These are phyloP conservation scores for Paguma larvata DNA, from an alignment of 2,797 vertebrate genomes.

Conservation along the genomic window DNA sequence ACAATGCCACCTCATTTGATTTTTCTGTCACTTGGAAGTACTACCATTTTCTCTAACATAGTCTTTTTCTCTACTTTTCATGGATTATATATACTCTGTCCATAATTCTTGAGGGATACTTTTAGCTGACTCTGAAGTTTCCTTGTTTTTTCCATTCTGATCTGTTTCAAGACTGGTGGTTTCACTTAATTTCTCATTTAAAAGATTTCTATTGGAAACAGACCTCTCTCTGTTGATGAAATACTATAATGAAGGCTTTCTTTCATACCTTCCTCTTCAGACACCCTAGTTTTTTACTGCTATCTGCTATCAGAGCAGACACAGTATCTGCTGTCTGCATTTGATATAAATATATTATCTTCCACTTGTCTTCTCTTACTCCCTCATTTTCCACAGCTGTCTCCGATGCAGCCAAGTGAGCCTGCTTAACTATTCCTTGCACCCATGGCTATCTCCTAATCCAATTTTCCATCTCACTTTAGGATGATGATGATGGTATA, in stretches of 20 bases:
- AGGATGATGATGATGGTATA: not conserved
- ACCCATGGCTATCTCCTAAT: not conserved
- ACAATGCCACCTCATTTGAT: not conserved
- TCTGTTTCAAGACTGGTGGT: not conserved
- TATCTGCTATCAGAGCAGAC: constrained; percentile 35
- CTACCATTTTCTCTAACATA: not conserved
- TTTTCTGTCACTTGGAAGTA: not conserved
- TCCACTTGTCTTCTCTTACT: constrained; percentile 60
- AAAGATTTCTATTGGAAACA: constrained; percentile 17
- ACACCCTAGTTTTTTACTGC: constrained; percentile 35
- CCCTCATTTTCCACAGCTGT: constrained; percentile 56
- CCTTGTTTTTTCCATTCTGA: not conserved
- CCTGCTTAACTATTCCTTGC: not conserved
- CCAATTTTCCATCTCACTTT: constrained; percentile 38
- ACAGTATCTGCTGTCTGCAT: constrained; percentile 46
- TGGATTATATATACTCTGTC: not conserved
- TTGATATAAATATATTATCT: constrained; percentile 51
- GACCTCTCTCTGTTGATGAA: not conserved
- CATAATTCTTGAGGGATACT: not conserved
- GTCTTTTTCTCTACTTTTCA: not conserved
- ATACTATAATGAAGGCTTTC: not conserved
- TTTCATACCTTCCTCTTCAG: not conserved
- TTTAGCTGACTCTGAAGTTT: not conserved
- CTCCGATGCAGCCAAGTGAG: not conserved
- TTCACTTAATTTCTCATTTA: constrained; percentile 36